phyloP scores from a whole-genome alignment of 2,113 vertebrate species.

The Hippolais icterina region DNA sequence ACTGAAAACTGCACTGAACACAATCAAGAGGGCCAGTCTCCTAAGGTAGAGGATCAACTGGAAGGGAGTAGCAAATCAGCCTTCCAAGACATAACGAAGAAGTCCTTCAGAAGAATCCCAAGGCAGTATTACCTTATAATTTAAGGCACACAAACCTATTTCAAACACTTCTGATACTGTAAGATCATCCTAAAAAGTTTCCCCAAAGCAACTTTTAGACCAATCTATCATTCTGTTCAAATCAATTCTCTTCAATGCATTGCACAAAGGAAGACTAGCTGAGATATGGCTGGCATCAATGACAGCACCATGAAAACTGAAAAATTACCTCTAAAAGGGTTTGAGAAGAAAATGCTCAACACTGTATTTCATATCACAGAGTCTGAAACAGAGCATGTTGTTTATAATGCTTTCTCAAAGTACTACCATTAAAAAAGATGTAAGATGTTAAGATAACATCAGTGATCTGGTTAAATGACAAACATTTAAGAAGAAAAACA shows the following conservation, averaged over 20 bases:
- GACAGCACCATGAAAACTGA: conserved; percentile 45
- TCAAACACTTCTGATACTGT: not conserved
- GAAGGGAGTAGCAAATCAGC: not conserved
- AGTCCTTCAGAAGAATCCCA: not conserved
- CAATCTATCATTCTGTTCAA: conserved; percentile 6
- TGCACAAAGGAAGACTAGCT: not conserved
- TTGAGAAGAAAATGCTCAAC: not conserved
- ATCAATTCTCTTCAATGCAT: conserved; percentile 16
- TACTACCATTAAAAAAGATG: not conserved
- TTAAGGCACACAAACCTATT: not conserved
- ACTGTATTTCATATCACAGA: not conserved
- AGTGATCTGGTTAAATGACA: not conserved
- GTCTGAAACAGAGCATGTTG: not conserved
- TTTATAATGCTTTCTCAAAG: not conserved
- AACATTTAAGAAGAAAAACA: not conserved
- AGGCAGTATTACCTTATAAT: not conserved
- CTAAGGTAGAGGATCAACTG: not conserved
- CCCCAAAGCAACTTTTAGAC: not conserved
- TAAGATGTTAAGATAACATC: not conserved
- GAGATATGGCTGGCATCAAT: not conserved
- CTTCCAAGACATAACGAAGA: not conserved
- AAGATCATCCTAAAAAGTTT: not conserved
- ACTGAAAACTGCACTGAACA: not conserved
- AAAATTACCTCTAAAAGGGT: conserved; percentile 32
- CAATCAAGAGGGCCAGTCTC: not conserved